A percentile compares a stretch with the other conserved stretches of the same genome.
Evolutionary conservation across 2,113 vertebrate genomes (phyloP).

Genomic region (Dissostichus mawsoni): DNA sequence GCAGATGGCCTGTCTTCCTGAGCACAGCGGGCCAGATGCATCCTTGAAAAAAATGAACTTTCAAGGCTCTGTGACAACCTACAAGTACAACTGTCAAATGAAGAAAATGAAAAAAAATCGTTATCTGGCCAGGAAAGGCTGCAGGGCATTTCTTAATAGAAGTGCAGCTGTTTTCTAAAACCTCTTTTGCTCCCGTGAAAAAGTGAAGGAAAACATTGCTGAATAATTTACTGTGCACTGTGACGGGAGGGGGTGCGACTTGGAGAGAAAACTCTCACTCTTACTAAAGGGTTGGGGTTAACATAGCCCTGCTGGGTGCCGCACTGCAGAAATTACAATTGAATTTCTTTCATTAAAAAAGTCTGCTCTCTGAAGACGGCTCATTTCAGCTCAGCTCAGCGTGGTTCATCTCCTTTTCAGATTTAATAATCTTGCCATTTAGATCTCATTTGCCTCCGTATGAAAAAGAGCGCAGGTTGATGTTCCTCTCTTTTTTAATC

Average conservation of each 20-base stretch:
- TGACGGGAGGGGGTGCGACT: not conserved
- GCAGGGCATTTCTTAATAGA: constrained; percentile 56
- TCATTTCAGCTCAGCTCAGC: constrained; percentile 23
- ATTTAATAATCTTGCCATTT: constrained; percentile 57
- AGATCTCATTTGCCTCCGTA: constrained; percentile 40
- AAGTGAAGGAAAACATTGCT: constrained; percentile 62
- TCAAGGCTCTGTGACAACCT: constrained; percentile 48
- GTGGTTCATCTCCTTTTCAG: constrained; percentile 17
- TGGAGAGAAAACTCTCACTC: constrained; percentile 5
- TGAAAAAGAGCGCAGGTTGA: not conserved
- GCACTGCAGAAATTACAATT: not conserved
- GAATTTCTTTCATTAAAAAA: constrained; percentile 15
- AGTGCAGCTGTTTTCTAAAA: constrained; percentile 82
- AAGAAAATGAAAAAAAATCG: constrained; percentile 20
- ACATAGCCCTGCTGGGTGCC: not conserved
- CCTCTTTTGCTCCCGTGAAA: constrained; percentile 46
- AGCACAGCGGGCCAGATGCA: constrained; percentile 53
- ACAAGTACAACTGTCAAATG: constrained; percentile 54
- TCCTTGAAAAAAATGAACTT: constrained; percentile 71
- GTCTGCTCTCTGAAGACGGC: constrained; percentile 5
- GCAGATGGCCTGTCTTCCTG: constrained; percentile 75
- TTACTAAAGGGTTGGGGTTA: constrained; percentile 17
- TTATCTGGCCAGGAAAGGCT: constrained; percentile 66
- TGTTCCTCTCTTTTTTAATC: constrained; percentile 31
- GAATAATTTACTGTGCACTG: constrained; percentile 66